Conservation (phyloP, 2,888 invertebrate species). For the Yponomeuta plumbellus region DNA sequence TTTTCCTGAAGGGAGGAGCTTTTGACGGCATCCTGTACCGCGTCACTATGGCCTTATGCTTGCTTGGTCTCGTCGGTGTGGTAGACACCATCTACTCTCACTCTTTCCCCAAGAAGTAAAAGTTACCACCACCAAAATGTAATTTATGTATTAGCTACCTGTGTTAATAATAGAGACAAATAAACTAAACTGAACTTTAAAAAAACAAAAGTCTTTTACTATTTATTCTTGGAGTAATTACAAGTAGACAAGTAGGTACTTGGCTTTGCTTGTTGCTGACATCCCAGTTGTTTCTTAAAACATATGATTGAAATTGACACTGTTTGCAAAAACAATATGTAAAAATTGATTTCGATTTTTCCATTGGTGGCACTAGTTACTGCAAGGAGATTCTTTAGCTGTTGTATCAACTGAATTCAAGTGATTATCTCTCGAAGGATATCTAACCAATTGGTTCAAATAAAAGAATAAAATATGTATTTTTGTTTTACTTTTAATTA, state of each 20-base stretch:
- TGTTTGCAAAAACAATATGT: no score
- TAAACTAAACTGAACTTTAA: constrained; percentile 44
- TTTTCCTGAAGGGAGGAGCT: constrained; percentile 77
- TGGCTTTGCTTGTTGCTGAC: no score
- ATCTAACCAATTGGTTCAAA: background rate
- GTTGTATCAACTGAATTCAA: no score
- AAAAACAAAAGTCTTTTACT: no score
- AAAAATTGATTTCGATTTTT: no score
- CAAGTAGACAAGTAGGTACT: no score
- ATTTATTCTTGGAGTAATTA: no score
- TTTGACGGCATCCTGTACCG: constrained; percentile 67
- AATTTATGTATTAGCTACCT: constrained; percentile 48
- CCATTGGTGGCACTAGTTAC: no score
- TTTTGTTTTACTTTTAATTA: background rate
- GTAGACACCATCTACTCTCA: constrained; percentile 56
- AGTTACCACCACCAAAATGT: constrained; percentile 25
- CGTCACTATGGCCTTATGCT: constrained; percentile 55
- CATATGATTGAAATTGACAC: no score
- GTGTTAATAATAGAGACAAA: constrained; percentile 35
- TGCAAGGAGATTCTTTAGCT: no score
- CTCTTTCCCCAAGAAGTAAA: constrained; percentile 59
- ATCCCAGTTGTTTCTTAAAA: background rate
- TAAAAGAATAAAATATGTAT: background rate
- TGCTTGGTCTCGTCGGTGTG: constrained; percentile 51
- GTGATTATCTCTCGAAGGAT: no score